Base-by-base conservation (phyloP, 2,113 vertebrate genomes). In the Cottus gobio region DNA sequence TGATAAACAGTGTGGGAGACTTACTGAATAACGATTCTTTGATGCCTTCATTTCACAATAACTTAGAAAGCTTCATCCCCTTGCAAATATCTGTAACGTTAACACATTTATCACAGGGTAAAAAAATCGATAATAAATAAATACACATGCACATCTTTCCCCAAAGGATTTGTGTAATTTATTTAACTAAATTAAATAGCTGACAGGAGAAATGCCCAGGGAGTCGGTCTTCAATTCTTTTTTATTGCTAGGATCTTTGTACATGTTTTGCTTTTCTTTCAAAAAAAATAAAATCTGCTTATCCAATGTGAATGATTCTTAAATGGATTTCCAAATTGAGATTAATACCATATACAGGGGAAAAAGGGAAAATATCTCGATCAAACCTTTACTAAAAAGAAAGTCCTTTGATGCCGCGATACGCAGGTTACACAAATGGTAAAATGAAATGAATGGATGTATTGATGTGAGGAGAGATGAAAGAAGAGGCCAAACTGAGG, bases 81-180 rank as follows among this genome's bases (percentile, higher is more conserved):
- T 96, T 95, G 95, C 93, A 95, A 97, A 97, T 97, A 97, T 95
- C 93, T 92, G 93, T 94, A 95, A 95, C 91, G 95, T 95, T 97
- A 97, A 97, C 93, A 94, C 91, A 89, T 94, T 94, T 96, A 95
- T 86, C 83, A 92, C 95, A 75, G 88, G 1, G 77, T 71, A 75
- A 83, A 71, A 90, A 94, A 94, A 97, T 97, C 97, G 94, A 97
- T 99, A 97, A 97, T 96, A 97, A 98, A 97, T 97, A 98, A 97
- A 97, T 95, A 95, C 94, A 95, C 95, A 96, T 95, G 94, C 94
- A 95, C 93, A 95, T 96, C 82, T 78, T 94, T 91, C 80, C 91
- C 95, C 92, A 86, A 83, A 95, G 96, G 95, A 95, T 87, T 91
- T 88, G 95, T 90, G 90, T 96, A 95, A 97, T 96, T 95, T 96